These are phyloP conservation scores for Disparrhopalites patrizii DNA, from an alignment of 2,888 invertebrate genomes.

Conservation along the genomic window DNA sequence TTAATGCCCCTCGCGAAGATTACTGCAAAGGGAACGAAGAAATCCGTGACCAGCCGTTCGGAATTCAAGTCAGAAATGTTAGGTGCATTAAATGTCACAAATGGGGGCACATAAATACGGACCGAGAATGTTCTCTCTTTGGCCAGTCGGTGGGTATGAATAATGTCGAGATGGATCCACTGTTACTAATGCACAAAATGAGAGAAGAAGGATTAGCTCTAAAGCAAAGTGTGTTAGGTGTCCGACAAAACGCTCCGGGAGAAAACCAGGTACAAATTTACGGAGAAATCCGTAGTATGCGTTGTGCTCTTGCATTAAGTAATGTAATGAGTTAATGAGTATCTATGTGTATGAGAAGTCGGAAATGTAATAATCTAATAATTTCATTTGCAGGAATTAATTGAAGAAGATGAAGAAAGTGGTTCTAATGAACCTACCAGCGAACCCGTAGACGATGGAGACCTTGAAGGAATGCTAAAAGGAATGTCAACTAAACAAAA, in stretches of 20 bases:
- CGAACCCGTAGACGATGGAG: constrained; percentile 50
- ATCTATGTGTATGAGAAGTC: neutral
- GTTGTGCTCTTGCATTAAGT: neutral
- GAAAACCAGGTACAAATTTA: constrained; percentile 51
- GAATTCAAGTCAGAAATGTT: constrained; percentile 94
- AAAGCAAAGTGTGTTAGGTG: constrained; percentile 64
- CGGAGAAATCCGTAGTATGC: constrained; percentile 3
- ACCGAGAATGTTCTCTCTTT: constrained; percentile 93
- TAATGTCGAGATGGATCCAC: constrained; percentile 59
- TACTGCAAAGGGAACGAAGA: constrained; percentile 97
- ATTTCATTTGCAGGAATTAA: constrained; percentile 14
- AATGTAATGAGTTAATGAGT: neutral
- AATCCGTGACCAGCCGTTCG: constrained; percentile 97
- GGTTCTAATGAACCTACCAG: neutral
- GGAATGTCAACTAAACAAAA: constrained; percentile 83
- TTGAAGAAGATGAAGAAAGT: constrained; percentile 52
- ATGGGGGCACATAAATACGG: constrained; percentile 98
- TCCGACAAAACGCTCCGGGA: constrained; percentile 53
- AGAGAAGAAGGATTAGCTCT: constrained; percentile 84
- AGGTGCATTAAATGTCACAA: constrained; percentile 98
- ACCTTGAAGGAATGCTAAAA: constrained; percentile 63
- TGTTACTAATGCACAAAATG: constrained; percentile 81
- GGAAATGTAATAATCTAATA: too few species aligned
- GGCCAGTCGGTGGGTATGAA: constrained; percentile 67
- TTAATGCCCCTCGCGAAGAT: constrained; percentile 95